phyloP scores from a whole-genome alignment of 2,888 invertebrate species.

The Chromoteleia sp. region DNA sequence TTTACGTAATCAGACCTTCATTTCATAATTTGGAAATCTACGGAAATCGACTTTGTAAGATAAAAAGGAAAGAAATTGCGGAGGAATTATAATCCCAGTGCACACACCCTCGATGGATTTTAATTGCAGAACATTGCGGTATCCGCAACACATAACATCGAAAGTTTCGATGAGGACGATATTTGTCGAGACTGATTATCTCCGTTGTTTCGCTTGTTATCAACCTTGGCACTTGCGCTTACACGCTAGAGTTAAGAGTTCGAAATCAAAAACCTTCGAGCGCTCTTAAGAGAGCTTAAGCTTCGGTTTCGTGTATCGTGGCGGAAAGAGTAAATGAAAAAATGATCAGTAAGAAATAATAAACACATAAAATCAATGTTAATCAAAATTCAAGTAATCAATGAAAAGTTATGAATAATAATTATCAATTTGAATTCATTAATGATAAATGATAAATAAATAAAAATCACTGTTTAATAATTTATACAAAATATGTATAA shows the following conservation, averaged over 20 bases:
- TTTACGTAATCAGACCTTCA: conserved; percentile 34
- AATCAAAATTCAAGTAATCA: too few species aligned
- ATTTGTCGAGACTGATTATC: conserved; percentile 62
- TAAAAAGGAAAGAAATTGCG: conserved; percentile 49
- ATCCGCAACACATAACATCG: conserved; percentile 28
- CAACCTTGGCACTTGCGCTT: conserved; percentile 47
- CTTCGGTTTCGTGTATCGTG: conserved; percentile 28
- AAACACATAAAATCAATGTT: background rate
- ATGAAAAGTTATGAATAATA: too few species aligned
- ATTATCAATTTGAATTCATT: too few species aligned
- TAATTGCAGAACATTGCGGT: conserved; percentile 41
- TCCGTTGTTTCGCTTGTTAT: conserved; percentile 55
- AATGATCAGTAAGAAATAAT: conserved; percentile 11
- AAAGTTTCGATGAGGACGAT: conserved; percentile 47
- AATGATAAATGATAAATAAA: too few species aligned
- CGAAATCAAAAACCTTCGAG: conserved; percentile 63
- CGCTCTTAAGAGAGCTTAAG: conserved; percentile 45
- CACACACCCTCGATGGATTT: conserved; percentile 34
- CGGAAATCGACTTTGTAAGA: conserved; percentile 32
- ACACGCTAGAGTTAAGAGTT: conserved; percentile 42
- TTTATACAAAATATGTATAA: too few species aligned
- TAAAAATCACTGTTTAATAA: too few species aligned
- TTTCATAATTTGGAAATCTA: conserved; percentile 22
- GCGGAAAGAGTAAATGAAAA: conserved; percentile 4
- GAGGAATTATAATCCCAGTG: conserved; percentile 29